Evolutionary conservation across 2,797 vertebrate species (phyloP).

Genomic region (Arctocebus calabarensis): DNA sequence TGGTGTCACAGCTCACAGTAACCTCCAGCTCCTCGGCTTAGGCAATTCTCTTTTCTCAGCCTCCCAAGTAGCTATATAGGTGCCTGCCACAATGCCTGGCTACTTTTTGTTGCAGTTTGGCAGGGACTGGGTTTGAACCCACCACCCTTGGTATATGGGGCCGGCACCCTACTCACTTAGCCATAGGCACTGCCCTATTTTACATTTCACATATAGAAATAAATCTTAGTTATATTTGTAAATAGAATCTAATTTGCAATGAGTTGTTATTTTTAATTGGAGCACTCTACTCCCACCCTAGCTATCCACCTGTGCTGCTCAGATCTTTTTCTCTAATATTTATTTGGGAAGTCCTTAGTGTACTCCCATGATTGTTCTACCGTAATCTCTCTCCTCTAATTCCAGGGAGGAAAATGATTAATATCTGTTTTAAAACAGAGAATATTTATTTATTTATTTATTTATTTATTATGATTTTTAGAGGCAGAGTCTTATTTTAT

Average conservation of each 20-base stretch:
- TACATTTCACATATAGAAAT: slow-evolving; percentile 35
- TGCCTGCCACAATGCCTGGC: too few relatives aligned
- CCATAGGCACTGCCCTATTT: neutral
- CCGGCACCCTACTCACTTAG: too few relatives aligned
- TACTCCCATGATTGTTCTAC: neutral
- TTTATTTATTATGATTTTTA: too few relatives aligned
- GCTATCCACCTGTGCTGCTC: neutral
- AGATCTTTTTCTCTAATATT: slow-evolving; percentile 19
- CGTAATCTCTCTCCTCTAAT: neutral
- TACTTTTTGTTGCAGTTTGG: too few relatives aligned
- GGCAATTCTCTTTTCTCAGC: too few relatives aligned
- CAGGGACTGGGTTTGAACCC: too few relatives aligned
- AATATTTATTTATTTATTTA: neutral
- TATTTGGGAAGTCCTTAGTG: neutral
- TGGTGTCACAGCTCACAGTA: too few relatives aligned
- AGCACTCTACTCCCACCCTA: neutral
- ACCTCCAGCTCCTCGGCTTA: too few relatives aligned
- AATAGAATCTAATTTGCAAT: slow-evolving; percentile 45
- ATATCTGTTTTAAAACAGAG: neutral
- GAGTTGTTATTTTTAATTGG: neutral
- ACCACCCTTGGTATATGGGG: too few relatives aligned
- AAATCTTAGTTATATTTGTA: slow-evolving; percentile 15
- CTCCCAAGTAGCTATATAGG: too few relatives aligned
- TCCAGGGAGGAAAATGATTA: neutral
- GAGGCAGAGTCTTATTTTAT: too few relatives aligned